Base-by-base conservation (phyloP, 2,797 vertebrate species). In the Pipistrellus pygmaeus region DNA sequence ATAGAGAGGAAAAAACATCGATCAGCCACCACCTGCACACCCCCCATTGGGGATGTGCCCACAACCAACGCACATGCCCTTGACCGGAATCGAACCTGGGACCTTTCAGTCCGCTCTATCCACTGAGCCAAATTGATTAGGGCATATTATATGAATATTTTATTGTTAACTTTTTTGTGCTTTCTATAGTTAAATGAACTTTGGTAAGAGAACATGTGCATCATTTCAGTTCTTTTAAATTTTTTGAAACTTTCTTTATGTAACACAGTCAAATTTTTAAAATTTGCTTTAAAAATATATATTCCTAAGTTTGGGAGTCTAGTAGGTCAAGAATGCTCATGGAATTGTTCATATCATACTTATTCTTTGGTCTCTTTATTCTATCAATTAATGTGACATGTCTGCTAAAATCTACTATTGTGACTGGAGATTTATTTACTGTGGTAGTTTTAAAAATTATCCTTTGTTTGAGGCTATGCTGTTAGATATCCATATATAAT, bases 241-340 rank as follows among this genome's bases (percentile, higher is more conserved):
- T 88, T 93, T 84, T 86, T 81, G 11, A 88, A 93, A 68, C 6
- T 60, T 71, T 78, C 21, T 51, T 91, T 60, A 60, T 53, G n/a
- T 6, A 95, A 48, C 4, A 72, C 7, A n/a, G 23, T 83, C 5
- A 46, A 60, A 41, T 68, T 82, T 87, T 69, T 20, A 6, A 64
- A 64, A 71, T 18, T 13, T 80, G 21, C 23, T 80, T 66, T 88
- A 81, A 69, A 94, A 25, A 9, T 46, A 64, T 38, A 64, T 53
- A 89, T 92, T 69, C 35, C 48, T 55, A 9, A 76, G 4, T 66
- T 75, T 89, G n/a, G 2, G 10, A 41, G 30, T 81, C 20, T 15
- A 18, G 12, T 44, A 83, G 13, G 66, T 90, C 30, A 84, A 81
- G 21, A 88, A 72, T 71, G 38, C 9, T 88, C 25, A 57, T 68